Conservation (phyloP, 2,888 invertebrate genomes). For the Tipula helvola region DNA sequence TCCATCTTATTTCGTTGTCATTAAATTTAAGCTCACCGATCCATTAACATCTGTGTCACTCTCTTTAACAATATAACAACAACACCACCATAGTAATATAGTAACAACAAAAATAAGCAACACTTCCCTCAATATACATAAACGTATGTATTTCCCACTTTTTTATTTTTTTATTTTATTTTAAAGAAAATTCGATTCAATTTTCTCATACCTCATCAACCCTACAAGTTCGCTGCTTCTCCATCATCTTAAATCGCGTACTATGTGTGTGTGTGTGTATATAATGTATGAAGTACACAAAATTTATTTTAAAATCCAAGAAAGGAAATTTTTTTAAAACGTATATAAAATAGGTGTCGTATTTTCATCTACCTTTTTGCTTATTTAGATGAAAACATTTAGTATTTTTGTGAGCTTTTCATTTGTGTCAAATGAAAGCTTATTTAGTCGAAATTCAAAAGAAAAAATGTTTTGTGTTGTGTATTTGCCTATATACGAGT, state of each 20-base stretch:
- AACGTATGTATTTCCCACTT: neutral
- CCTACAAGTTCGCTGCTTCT: neutral
- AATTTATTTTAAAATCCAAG: neutral
- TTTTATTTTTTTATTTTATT: neutral
- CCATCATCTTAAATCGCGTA: neutral
- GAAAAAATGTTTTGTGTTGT: neutral
- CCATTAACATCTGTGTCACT: constrained; percentile 4
- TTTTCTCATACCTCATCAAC: neutral
- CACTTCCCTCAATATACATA: neutral
- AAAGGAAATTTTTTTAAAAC: neutral
- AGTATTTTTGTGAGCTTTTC: neutral
- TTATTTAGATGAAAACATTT: neutral
- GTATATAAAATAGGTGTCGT: neutral
- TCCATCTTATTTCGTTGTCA: constrained; percentile 4
- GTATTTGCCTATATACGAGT: too few species aligned
- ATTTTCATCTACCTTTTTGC: neutral
- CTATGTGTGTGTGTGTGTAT: neutral
- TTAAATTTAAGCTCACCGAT: neutral
- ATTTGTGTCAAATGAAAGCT: neutral
- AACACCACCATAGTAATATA: neutral
- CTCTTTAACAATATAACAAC: neutral
- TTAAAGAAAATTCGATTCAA: neutral
- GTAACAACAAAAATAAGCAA: neutral
- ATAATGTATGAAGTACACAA: neutral
- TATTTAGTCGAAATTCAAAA: neutral